These are phyloP conservation scores for Spodoptera exigua DNA, from an alignment of 2,888 invertebrate genomes.

Conservation along the genomic window DNA sequence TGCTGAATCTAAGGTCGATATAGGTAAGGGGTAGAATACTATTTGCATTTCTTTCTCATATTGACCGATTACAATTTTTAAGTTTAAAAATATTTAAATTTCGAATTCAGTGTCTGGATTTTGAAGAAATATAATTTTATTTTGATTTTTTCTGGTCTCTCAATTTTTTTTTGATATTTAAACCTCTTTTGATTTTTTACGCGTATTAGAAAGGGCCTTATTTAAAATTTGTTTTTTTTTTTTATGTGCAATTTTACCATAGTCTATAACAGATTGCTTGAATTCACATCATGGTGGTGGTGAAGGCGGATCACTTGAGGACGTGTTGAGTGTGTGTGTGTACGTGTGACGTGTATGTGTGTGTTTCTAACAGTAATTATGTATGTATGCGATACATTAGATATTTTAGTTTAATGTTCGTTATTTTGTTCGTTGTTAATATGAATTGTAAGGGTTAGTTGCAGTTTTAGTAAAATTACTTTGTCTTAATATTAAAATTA, in stretches of 20 bases:
- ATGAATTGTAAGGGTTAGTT: constrained; percentile 49
- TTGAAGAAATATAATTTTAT: too few relatives aligned
- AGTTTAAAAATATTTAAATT: too few relatives aligned
- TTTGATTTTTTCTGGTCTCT: too few relatives aligned
- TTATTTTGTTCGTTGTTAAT: constrained; percentile 56
- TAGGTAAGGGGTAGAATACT: neutral
- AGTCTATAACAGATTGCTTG: constrained; percentile 78
- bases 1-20: constrained; percentile 7
- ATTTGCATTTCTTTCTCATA: too few relatives aligned
- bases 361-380: constrained; percentile 58
- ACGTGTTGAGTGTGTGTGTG: constrained; percentile 59
- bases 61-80: too few relatives aligned
- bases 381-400: constrained; percentile 62
- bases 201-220: too few relatives aligned
- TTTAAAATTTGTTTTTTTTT: neutral
- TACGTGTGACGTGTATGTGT: constrained; percentile 65
- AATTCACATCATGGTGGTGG: constrained; percentile 80
- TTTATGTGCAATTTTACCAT: constrained; percentile 38
- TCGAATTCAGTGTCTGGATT: too few relatives aligned
- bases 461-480: constrained; percentile 3
- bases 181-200: too few relatives aligned
- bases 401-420: constrained; percentile 60
- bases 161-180: too few relatives aligned
- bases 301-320: constrained; percentile 86
- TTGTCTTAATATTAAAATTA: too few relatives aligned